These are phyloP conservation scores for Phenganax stokvisi DNA, from an alignment of 92 coral and sea anemone genomes.

Conservation along the genomic window DNA sequence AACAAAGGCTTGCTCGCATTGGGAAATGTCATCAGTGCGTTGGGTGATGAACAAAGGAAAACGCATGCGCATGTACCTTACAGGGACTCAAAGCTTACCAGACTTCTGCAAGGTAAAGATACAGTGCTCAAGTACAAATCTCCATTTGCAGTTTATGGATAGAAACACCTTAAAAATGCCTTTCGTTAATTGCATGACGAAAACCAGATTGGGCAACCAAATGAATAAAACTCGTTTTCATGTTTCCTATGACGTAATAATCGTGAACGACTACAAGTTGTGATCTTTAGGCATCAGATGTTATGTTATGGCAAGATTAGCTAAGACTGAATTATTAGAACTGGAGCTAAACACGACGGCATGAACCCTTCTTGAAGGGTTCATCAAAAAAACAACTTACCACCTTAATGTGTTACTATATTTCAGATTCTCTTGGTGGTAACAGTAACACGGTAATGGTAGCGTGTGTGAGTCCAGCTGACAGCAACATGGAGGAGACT, in stretches of 20 bases:
- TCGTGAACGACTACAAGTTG: no score
- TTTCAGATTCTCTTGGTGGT: conserved; percentile 89
- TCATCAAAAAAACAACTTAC: no score
- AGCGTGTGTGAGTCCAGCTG: conserved; percentile 95
- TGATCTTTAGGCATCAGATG: no score
- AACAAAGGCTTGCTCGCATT: conserved; percentile 81
- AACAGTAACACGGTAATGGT: conserved; percentile 91
- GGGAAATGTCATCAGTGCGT: conserved; percentile 91
- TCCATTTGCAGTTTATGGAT: neutral
- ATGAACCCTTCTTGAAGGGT: no score
- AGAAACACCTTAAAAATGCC: neutral
- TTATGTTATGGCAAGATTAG: no score
- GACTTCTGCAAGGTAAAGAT: conserved; percentile 79
- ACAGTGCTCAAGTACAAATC: neutral
- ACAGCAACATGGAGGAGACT: conserved; percentile 83
- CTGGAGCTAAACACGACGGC: no score
- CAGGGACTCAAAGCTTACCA: conserved; percentile 86
- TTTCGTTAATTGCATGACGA: neutral
- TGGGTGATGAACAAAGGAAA: conserved; percentile 82
- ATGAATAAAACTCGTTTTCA: no score
- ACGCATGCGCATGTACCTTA: conserved; percentile 83
- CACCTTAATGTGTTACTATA: no score
- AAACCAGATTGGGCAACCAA: no score
- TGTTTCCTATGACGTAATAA: no score
- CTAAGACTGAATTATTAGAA: no score